Evolutionary conservation across 2,888 invertebrate species (phyloP).

Genomic region (Petrolisthes cinctipes): DNA sequence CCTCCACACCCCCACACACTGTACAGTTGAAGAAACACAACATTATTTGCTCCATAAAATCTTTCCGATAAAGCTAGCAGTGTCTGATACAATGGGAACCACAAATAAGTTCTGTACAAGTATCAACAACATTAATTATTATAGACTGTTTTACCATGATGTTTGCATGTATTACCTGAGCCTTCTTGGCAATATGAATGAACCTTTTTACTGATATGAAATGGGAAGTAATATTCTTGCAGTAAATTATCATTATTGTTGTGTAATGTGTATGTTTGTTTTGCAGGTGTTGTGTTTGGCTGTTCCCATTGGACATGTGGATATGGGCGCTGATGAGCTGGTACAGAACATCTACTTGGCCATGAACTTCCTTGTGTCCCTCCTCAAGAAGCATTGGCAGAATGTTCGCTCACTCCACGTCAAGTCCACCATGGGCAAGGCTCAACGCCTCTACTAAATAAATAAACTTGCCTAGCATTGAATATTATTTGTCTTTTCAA

Average conservation of each 20-base stretch:
- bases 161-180: conserved; percentile 50
- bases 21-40: no score
- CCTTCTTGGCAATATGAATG: conserved; percentile 4
- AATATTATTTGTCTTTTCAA: neutral
- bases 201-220: neutral
- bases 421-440: conserved; percentile 98
- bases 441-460: conserved; percentile 95
- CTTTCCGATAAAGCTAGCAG: no score
- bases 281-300: conserved; percentile 92
- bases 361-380: conserved; percentile 98
- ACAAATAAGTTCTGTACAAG: no score
- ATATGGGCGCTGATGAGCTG: conserved; percentile 94
- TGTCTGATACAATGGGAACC: no score
- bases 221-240: neutral
- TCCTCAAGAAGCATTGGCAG: conserved; percentile 99
- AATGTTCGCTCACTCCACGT: conserved; percentile 98
- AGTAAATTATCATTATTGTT: neutral
- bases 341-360: conserved; percentile 96
- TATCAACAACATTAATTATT: neutral
- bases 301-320: conserved; percentile 97
- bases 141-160: conserved; percentile 21
- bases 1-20: no score
- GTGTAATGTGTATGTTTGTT: conserved; percentile 27
- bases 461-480: neutral
- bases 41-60: no score